phyloP scores from a whole-genome alignment of 2,113 vertebrate genomes.

The Lichenostomus cassidix region DNA sequence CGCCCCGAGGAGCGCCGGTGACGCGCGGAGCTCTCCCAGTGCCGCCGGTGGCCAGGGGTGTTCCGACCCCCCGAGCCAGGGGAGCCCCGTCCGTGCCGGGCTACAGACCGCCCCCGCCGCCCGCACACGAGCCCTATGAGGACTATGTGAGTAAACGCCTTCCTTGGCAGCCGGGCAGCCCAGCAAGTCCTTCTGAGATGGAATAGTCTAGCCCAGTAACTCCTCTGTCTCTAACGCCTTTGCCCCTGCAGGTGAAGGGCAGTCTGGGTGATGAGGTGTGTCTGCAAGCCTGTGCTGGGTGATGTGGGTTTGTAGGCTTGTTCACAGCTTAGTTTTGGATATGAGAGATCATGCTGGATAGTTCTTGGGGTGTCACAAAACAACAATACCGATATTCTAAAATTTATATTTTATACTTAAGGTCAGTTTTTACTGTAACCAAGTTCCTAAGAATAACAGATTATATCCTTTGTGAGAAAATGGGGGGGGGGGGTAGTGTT shows the following conservation, averaged over 20 bases:
- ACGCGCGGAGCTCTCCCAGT: conserved; percentile 82
- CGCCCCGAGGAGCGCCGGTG: conserved; percentile 81
- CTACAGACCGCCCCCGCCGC: conserved; percentile 84
- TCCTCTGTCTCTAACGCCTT: not conserved
- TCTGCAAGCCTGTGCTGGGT: not conserved
- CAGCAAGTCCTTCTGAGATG: not conserved
- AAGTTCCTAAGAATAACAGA: not conserved
- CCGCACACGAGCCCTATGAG: conserved; percentile 88
- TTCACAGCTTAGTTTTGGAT: not conserved
- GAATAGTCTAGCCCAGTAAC: not conserved
- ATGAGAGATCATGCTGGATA: not conserved
- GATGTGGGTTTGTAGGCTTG: not conserved
- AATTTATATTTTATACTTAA: not conserved
- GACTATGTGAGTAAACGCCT: conserved; percentile 88
- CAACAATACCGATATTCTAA: not conserved
- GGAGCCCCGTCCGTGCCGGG: conserved; percentile 77
- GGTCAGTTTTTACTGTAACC: not conserved
- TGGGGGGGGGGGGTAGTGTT: accelerated
- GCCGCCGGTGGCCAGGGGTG: conserved; percentile 80
- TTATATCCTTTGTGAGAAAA: not conserved
- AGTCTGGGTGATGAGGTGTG: not conserved
- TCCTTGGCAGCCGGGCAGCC: accelerated
- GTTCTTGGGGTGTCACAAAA: not conserved
- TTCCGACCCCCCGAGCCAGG: conserved; percentile 79
- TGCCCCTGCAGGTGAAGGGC: not conserved